These are phyloP conservation scores for human (Homo sapiens) DNA, from an alignment of 2,113 vertebrate species.

Conservation along the genomic window GRCh38 chr6:42821501-42822000, in stretches of 20 bases:
- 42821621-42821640: background rate
- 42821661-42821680: background rate
- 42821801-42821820: slow-evolving; percentile 48
- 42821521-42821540: background rate
- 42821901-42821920: background rate
- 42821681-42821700: background rate
- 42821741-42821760: background rate
- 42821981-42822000: slow-evolving; percentile 29
- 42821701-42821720: background rate
- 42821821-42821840: slow-evolving; percentile 25
- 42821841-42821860: background rate
- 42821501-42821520: background rate
- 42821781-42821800: slow-evolving; percentile 9
- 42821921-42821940: background rate
- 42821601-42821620: background rate
- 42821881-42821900: background rate
- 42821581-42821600: background rate
- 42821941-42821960: background rate
- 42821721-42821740: background rate
- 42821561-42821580: background rate
- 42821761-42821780: background rate
- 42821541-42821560: background rate
- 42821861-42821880: background rate
- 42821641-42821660: slow-evolving; percentile 40
- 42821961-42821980: background rate